A percentile compares a stretch with the other conserved stretches of the same genome.
These are phyloP conservation scores for Saccostrea glomerata DNA, from an alignment of 1,140 invertebrate species.

Conservation along the genomic window DNA sequence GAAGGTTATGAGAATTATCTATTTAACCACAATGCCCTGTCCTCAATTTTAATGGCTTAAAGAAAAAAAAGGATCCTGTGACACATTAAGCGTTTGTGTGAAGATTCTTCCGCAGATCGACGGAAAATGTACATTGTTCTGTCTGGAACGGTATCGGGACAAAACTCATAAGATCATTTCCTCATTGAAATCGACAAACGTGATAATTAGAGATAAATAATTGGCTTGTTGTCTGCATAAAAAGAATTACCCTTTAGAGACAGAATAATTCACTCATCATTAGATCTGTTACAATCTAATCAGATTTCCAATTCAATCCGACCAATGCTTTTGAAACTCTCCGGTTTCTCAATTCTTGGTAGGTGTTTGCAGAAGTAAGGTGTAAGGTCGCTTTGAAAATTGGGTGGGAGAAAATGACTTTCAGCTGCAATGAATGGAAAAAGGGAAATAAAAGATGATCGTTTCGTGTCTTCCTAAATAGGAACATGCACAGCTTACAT, in stretches of 20 bases:
- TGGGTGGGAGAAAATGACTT: constrained; percentile 10
- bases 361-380: constrained; percentile 21
- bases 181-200: background rate
- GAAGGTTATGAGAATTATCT: constrained; percentile 4
- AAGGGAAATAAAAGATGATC: background rate
- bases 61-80: background rate
- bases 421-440: background rate
- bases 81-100: background rate
- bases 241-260: constrained; percentile 12
- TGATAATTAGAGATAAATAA: constrained; percentile 32
- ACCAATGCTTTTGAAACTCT: background rate
- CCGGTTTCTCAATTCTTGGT: constrained; percentile 2
- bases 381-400: background rate
- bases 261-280: constrained; percentile 34
- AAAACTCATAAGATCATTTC: background rate
- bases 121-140: background rate
- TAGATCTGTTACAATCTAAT: constrained; percentile 34
- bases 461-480: constrained; percentile 10
- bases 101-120: constrained; percentile 1
- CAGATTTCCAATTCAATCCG: constrained; percentile 33
- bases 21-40: background rate
- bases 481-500: background rate
- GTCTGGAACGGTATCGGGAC: background rate
- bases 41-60: background rate
- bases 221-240: constrained; percentile 5